Percentiles rank a stretch among this genome's conserved stretches.
Evolutionary conservation across 2,797 vertebrate species (phyloP).

Genomic region (Acrossocheilus wenchowensis): DNA sequence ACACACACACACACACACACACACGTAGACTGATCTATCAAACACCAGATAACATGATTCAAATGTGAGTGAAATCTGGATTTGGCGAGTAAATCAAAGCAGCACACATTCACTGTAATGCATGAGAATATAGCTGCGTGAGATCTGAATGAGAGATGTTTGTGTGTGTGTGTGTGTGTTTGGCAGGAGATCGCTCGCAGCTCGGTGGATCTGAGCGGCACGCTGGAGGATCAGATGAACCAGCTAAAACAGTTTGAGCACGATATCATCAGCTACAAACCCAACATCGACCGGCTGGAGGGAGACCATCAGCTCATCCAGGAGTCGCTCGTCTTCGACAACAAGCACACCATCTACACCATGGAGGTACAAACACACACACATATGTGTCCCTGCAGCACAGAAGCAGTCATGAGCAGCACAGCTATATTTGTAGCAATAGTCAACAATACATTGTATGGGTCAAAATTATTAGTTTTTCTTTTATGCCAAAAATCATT

Average conservation of each 20-base stretch:
- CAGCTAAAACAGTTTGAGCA: slow-evolving; percentile 87
- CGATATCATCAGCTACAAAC: slow-evolving; percentile 87
- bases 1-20: slow-evolving; percentile 41
- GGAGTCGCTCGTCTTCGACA: slow-evolving; percentile 88
- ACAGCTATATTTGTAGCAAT: too few relatives aligned
- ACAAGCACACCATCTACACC: slow-evolving; percentile 89
- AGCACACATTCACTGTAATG: background rate
- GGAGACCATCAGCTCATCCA: slow-evolving; percentile 89
- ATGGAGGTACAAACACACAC: slow-evolving; percentile 80
- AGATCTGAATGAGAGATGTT: background rate
- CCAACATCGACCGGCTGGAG: slow-evolving; percentile 88
- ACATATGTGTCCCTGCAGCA: background rate
- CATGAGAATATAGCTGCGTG: background rate
- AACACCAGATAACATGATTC: background rate
- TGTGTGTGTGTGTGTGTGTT: background rate
- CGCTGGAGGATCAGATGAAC: slow-evolving; percentile 89
- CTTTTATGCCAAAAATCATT: too few relatives aligned
- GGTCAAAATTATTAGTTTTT: too few relatives aligned
- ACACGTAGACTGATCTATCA: background rate
- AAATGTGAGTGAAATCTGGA: background rate
- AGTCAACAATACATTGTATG: too few relatives aligned
- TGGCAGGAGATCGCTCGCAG: slow-evolving; percentile 82
- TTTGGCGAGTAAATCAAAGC: background rate
- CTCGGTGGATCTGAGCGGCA: slow-evolving; percentile 79
- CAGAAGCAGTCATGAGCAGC: too few relatives aligned